Base-by-base conservation (phyloP, 2,113 vertebrate genomes). In the Calidris pugnax region DNA sequence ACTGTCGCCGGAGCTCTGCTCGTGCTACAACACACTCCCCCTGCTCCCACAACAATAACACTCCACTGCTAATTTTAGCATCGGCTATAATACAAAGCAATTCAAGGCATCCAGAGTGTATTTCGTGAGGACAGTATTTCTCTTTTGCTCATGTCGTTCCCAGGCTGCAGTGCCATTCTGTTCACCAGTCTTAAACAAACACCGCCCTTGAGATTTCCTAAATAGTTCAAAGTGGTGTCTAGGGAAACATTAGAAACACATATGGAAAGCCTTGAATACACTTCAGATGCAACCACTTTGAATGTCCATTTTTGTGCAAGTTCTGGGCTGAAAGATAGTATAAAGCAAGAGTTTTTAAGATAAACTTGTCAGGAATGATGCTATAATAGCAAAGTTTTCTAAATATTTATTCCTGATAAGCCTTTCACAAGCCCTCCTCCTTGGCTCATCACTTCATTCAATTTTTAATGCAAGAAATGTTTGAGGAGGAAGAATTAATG, bases 161-260 rank as follows among this genome's bases (percentile, higher is more conserved):
- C 83, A 93, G 90, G 80, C 89, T 89, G 89, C 35, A 85, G 60
- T 82, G 93, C 92, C 85, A 96, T 93, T 93, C 73, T 87, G 39
- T 86, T 97, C 95, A 97, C 47, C 87, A 90, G 47, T 85, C 47
- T 97, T 96, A 93, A 95, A 85, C 77, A 95, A 89, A 94, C 85
- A 82, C 23, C 8, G 0, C 50, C 90, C 89, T 89, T 83, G 93
- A 93, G 93, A 96, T 94, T 95, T 94, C 69, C 89, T 90, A 85
- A 93, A 93, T 92, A 91, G 91, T 93, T 95, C 85, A 73, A 93
- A 97, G 86, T 92, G 53, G 68, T 85, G 73, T 89, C 94, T 93
- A 75, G 93, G 93, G 96, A 95, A 95, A 95, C 45, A 92, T 96
- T 82, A 88, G 87, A 90, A 96, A 89, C n/a, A 43, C 41, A 96